Evolutionary conservation across 2,888 invertebrate genomes (phyloP).

Genomic region (Metellina segmentata): DNA sequence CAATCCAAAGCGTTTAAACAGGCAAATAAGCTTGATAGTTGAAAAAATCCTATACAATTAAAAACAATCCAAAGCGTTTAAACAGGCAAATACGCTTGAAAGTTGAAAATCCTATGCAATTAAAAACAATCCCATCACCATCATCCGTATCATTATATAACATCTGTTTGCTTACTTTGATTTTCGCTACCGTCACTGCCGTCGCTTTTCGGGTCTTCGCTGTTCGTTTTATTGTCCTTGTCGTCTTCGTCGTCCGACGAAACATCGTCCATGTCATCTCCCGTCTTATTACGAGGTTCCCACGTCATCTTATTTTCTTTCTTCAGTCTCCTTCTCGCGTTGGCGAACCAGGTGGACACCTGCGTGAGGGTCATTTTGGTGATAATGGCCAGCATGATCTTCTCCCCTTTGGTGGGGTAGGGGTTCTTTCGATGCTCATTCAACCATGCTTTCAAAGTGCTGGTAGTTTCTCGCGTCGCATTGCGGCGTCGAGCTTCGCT

Average conservation of each 20-base stretch:
- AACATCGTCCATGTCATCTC: slow-evolving; percentile 74
- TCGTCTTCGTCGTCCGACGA: slow-evolving; percentile 68
- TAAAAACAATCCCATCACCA: too few relatives aligned
- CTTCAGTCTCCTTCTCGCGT: slow-evolving; percentile 83
- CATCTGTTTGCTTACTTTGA: slow-evolving; percentile 40
- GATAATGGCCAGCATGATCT: slow-evolving; percentile 99
- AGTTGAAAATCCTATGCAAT: too few relatives aligned
- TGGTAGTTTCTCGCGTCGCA: slow-evolving; percentile 98
- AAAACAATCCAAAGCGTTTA: too few relatives aligned
- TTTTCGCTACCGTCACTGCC: slow-evolving; percentile 36
- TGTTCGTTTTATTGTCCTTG: slow-evolving; percentile 42
- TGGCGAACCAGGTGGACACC: slow-evolving; percentile 85
- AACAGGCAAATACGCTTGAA: too few relatives aligned
- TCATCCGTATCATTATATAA: too few relatives aligned
- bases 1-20: too few relatives aligned
- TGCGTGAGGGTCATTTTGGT: slow-evolving; percentile 99
- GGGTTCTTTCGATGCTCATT: slow-evolving; percentile 99
- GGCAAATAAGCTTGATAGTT: too few relatives aligned
- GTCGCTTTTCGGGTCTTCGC: slow-evolving; percentile 61
- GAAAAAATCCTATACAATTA: too few relatives aligned
- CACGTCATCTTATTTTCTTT: slow-evolving; percentile 99
- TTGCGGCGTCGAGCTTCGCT: slow-evolving; percentile 89
- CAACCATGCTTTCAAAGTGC: slow-evolving; percentile 98
- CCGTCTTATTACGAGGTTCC: slow-evolving; percentile 86
- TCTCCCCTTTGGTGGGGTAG: slow-evolving; percentile 99